A percentile compares a stretch with the other conserved stretches of the same genome.
phyloP scores from a whole-genome alignment of 2,113 vertebrate genomes.

The Equus quagga region DNA sequence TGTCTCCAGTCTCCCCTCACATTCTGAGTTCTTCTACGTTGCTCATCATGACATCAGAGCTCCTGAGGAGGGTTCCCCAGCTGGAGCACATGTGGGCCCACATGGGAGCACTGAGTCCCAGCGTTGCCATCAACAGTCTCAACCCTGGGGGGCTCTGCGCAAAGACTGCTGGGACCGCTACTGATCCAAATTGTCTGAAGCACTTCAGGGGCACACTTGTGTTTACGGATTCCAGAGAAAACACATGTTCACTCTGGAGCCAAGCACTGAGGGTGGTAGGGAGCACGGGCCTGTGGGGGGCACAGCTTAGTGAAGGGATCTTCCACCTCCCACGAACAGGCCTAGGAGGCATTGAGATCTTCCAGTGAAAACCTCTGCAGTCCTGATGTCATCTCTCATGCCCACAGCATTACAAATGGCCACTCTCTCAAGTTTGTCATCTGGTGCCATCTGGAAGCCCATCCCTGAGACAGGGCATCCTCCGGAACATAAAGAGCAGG shows the following conservation, averaged over 20 bases:
- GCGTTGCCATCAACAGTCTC: accelerated
- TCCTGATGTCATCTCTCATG: not conserved
- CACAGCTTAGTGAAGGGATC: not conserved
- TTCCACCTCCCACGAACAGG: not conserved
- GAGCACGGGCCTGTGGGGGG: not conserved
- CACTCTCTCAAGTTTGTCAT: slow-evolving; percentile 56
- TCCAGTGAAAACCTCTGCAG: slow-evolving; percentile 47
- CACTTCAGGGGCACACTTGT: not conserved
- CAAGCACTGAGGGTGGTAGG: not conserved
- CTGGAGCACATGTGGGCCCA: not conserved
- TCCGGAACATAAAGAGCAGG: not conserved
- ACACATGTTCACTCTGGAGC: not conserved
- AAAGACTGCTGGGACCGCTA: not conserved
- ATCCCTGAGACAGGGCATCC: not conserved
- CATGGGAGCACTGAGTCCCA: not conserved
- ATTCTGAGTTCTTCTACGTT: not conserved
- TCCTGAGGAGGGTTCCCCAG: accelerated
- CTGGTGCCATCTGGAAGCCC: slow-evolving; percentile 2
- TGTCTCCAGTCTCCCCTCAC: not conserved
- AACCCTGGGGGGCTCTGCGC: not conserved
- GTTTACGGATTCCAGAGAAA: slow-evolving; percentile 36
- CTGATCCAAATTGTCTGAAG: not conserved
- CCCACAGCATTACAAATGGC: slow-evolving; percentile 67
- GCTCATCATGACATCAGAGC: not conserved
- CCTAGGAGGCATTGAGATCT: slow-evolving; percentile 30